A percentile compares a stretch with the other conserved stretches of the same genome.
Conservation (phyloP, 2,888 invertebrate species). For the Xestia xanthographa region DNA sequence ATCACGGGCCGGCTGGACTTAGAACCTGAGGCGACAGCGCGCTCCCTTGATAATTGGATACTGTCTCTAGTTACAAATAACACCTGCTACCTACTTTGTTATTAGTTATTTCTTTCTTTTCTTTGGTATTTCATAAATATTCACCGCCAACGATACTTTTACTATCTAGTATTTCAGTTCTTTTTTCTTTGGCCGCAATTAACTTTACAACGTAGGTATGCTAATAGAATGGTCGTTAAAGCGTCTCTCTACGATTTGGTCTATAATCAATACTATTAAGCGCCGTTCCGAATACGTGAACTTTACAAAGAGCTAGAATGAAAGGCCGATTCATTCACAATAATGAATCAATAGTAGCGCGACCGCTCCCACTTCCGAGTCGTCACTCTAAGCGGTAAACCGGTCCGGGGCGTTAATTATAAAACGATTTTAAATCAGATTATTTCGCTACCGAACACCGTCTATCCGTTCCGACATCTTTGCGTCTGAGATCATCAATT, state of each 20-base stretch:
- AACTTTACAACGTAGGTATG: slow-evolving; percentile 65
- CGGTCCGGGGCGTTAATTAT: slow-evolving; percentile 87
- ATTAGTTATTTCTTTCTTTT: slow-evolving; percentile 55
- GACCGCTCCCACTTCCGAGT: slow-evolving; percentile 82
- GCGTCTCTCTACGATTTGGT: slow-evolving; percentile 79
- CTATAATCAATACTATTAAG: slow-evolving; percentile 82
- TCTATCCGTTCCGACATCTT: slow-evolving; percentile 82
- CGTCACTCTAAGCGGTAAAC: slow-evolving; percentile 79
- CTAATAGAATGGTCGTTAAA: slow-evolving; percentile 77
- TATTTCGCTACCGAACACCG: slow-evolving; percentile 85
- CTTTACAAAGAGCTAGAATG: slow-evolving; percentile 77
- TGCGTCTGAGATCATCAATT: slow-evolving; percentile 80
- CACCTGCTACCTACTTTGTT: slow-evolving; percentile 74
- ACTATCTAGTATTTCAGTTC: slow-evolving; percentile 64
- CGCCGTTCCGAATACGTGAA: slow-evolving; percentile 76
- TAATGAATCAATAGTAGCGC: slow-evolving; percentile 84
- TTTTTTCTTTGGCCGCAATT: slow-evolving; percentile 65
- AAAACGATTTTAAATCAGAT: slow-evolving; percentile 86
- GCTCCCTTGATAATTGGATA: slow-evolving; percentile 84
- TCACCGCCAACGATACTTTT: slow-evolving; percentile 43
- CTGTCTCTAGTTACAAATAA: slow-evolving; percentile 82
- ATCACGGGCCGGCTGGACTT: slow-evolving; percentile 77
- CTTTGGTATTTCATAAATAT: slow-evolving; percentile 64
- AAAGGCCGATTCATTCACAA: slow-evolving; percentile 88
- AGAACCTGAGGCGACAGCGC: slow-evolving; percentile 80